Evolutionary conservation across 92 coral and sea anemone genomes (phyloP).

Genomic region (Siderastrea radians): DNA sequence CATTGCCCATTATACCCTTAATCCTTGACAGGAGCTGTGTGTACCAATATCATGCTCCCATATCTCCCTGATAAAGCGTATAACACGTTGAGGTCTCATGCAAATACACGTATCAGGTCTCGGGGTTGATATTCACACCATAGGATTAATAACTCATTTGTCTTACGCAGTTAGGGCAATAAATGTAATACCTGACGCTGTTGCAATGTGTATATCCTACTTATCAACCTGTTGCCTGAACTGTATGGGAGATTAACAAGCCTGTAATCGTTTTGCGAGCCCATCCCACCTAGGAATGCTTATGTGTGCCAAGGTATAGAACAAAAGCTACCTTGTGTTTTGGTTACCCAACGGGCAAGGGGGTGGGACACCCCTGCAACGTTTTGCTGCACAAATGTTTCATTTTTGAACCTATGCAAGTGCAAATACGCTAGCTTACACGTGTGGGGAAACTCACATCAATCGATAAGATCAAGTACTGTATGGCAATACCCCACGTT

Average conservation of each 20-base stretch:
- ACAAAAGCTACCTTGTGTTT: conserved; percentile 16
- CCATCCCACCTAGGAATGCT: conserved; percentile 72
- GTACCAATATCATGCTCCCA: conserved; percentile 65
- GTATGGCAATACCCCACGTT: conserved; percentile 77
- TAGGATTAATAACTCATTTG: conserved; percentile 31
- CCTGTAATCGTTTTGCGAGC: conserved; percentile 13
- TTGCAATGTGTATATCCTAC: neutral
- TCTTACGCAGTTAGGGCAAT: conserved; percentile 12
- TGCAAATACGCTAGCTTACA: conserved; percentile 82
- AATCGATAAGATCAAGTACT: conserved; percentile 71
- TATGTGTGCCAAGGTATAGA: conserved; percentile 17
- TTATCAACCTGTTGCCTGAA: conserved; percentile 32
- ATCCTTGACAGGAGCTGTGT: conserved; percentile 65
- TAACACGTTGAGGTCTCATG: conserved; percentile 63
- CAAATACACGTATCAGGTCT: conserved; percentile 49
- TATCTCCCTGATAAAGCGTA: conserved; percentile 46
- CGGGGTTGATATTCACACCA: conserved; percentile 56
- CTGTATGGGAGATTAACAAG: neutral
- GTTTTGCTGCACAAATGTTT: conserved; percentile 60
- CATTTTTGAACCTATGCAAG: conserved; percentile 62
- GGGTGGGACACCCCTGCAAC: conserved; percentile 29
- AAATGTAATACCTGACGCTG: conserved; percentile 19
- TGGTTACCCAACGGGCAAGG: conserved; percentile 5
- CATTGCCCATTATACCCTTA: conserved; percentile 73
- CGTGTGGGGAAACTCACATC: conserved; percentile 78